phyloP scores from a whole-genome alignment of 1,140 invertebrate genomes.

The Cydia amplana region DNA sequence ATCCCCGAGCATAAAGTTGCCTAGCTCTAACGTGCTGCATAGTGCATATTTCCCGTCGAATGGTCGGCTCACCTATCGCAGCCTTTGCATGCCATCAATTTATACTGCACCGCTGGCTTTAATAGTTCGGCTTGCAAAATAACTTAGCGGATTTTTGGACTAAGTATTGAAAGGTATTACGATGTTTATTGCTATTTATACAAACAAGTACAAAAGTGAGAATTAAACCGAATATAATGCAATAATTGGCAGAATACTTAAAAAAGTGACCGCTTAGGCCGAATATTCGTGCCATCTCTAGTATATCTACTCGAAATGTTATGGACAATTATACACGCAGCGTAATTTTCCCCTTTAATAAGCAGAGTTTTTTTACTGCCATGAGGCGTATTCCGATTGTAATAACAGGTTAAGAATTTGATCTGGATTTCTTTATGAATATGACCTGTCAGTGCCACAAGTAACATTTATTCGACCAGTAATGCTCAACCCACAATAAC shows the following conservation, averaged over 20 bases:
- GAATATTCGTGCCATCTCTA: no score
- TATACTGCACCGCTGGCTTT: slow-evolving; percentile 16
- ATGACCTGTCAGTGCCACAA: no score
- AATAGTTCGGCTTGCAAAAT: not conserved
- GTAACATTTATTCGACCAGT: no score
- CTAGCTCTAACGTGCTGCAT: not conserved
- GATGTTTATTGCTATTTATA: not conserved
- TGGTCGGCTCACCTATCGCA: slow-evolving; percentile 11
- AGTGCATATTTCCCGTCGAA: not conserved
- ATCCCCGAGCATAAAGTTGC: not conserved
- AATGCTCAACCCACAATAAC: no score
- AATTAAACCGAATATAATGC: no score
- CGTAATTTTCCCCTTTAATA: not conserved
- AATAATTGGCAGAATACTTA: no score
- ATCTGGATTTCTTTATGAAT: no score
- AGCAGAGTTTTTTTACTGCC: not conserved
- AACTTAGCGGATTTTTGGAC: not conserved
- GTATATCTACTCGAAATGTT: not conserved
- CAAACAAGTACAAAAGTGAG: not conserved
- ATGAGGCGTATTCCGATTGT: no score
- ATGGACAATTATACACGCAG: not conserved
- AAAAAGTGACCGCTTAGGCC: no score
- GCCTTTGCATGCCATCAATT: slow-evolving; percentile 20
- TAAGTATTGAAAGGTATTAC: not conserved
- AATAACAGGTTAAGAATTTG: no score